These are phyloP conservation scores for Sinelater perroti DNA, from an alignment of 2,888 invertebrate genomes.

Conservation along the genomic window DNA sequence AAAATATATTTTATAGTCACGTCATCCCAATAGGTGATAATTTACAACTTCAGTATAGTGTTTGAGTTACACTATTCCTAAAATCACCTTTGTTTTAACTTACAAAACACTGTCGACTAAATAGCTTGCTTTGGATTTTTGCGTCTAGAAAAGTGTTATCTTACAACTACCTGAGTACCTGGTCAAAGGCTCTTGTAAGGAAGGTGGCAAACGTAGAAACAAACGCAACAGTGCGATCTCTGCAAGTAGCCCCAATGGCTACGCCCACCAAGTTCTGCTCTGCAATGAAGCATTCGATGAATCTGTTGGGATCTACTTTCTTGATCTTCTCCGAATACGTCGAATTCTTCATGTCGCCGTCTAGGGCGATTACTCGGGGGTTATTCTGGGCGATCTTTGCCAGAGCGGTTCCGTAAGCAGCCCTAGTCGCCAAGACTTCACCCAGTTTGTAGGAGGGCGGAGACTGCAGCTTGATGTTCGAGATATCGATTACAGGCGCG, in stretches of 20 bases:
- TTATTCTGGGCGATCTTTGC: slow-evolving; percentile 83
- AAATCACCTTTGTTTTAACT: no score
- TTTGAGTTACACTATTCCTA: no score
- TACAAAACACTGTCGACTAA: no score
- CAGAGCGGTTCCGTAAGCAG: slow-evolving; percentile 94
- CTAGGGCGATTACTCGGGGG: slow-evolving; percentile 88
- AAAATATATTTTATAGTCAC: no score
- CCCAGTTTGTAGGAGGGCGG: slow-evolving; percentile 85
- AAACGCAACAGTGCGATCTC: slow-evolving; percentile 93
- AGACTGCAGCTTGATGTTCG: slow-evolving; percentile 74
- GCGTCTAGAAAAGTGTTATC: no score
- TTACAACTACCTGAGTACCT: slow-evolving; percentile 68
- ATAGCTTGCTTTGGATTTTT: no score
- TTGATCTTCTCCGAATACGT: slow-evolving; percentile 95
- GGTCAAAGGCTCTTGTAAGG: slow-evolving; percentile 96
- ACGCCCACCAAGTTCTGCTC: slow-evolving; percentile 98
- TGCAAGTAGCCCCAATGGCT: slow-evolving; percentile 92
- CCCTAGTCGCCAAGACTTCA: slow-evolving; percentile 84
- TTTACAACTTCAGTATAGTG: no score
- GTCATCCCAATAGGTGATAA: no score
- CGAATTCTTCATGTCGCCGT: slow-evolving; percentile 99
- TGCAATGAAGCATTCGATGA: slow-evolving; percentile 98
- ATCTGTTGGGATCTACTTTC: slow-evolving; percentile 75
- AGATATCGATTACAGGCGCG: slow-evolving; percentile 78
- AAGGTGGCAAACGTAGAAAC: slow-evolving; percentile 98